Conservation (phyloP, 2,797 vertebrate species). For the Arrhamphus sclerolepis region DNA sequence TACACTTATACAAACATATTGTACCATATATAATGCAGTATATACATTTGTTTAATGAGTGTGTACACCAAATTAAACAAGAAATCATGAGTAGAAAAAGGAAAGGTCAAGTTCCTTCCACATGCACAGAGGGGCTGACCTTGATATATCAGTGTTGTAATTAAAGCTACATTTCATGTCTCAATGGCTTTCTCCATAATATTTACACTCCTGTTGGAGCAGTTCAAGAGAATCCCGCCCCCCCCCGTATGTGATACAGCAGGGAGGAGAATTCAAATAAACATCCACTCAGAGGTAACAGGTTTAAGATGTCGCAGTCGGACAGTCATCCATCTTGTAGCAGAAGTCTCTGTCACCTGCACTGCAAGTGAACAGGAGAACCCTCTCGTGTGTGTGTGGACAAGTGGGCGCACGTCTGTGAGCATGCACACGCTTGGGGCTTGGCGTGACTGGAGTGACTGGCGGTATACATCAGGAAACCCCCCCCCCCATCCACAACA, state of each 20-base stretch:
- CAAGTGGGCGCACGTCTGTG: conserved; percentile 2
- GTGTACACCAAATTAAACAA: conserved; percentile 68
- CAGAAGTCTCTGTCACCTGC: conserved; percentile 65
- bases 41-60: conserved; percentile 70
- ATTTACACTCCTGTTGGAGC: conserved; percentile 74
- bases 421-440: conserved; percentile 7
- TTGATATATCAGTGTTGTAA: conserved; percentile 78
- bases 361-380: conserved; percentile 51
- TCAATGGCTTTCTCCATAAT: conserved; percentile 78
- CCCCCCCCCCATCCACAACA: conserved; percentile 41
- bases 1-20: conserved; percentile 64
- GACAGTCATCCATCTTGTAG: conserved; percentile 78
- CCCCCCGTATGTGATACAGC: conserved; percentile 67
- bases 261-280: conserved; percentile 80
- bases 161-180: conserved; percentile 83
- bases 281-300: conserved; percentile 79
- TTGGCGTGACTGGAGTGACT: conserved; percentile 38
- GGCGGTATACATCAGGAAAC: conserved; percentile 41
- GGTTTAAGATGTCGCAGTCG: conserved; percentile 81
- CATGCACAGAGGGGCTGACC: conserved; percentile 64
- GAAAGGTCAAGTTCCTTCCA: conserved; percentile 67
- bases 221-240: conserved; percentile 72
- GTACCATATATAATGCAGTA: conserved; percentile 62
- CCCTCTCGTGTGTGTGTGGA: conserved; percentile 14
- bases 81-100: conserved; percentile 58